Percentiles rank a stretch among this genome's conserved stretches.
These are phyloP conservation scores for Melitaea cinxia DNA, from an alignment of 1,140 invertebrate genomes.

Conservation along the genomic window DNA sequence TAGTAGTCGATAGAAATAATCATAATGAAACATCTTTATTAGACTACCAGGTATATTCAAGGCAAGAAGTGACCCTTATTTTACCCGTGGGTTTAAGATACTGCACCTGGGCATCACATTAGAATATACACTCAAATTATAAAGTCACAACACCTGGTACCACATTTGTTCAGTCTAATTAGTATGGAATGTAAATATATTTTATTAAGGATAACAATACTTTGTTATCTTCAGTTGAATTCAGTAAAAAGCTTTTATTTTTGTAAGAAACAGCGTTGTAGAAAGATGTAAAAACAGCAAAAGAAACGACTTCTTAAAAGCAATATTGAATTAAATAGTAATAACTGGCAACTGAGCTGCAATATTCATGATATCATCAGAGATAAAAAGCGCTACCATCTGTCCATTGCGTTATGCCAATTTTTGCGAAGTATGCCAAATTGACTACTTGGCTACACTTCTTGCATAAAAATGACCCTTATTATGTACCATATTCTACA, in stretches of 20 bases:
- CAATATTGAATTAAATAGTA: slow-evolving; percentile 44
- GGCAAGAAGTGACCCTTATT: slow-evolving; percentile 19
- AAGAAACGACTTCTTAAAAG: slow-evolving; percentile 27
- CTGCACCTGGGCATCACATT: slow-evolving; percentile 30
- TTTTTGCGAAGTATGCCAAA: slow-evolving; percentile 46
- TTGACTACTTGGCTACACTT: slow-evolving; percentile 47
- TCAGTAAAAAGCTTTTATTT: not conserved
- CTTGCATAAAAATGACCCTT: slow-evolving; percentile 46
- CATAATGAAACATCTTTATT: not conserved
- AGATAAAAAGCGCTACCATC: slow-evolving; percentile 50
- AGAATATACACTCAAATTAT: slow-evolving; percentile 19
- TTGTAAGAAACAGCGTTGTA: not conserved
- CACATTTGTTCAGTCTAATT: slow-evolving; percentile 15
- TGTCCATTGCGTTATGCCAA: slow-evolving; percentile 45
- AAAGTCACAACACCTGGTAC: slow-evolving; percentile 20
- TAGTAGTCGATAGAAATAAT: not conserved
- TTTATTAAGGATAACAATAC: not conserved
- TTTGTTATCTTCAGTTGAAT: not conserved
- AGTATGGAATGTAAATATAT: not conserved
- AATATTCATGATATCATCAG: slow-evolving; percentile 47
- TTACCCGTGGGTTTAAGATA: slow-evolving; percentile 2
- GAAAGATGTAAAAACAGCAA: slow-evolving; percentile 6
- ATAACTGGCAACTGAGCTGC: slow-evolving; percentile 45
- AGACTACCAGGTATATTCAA: slow-evolving; percentile 12
- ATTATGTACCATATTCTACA: slow-evolving; percentile 38